phyloP scores from a whole-genome alignment of 2,888 invertebrate genomes.

The Hypselothyrea guttata region DNA sequence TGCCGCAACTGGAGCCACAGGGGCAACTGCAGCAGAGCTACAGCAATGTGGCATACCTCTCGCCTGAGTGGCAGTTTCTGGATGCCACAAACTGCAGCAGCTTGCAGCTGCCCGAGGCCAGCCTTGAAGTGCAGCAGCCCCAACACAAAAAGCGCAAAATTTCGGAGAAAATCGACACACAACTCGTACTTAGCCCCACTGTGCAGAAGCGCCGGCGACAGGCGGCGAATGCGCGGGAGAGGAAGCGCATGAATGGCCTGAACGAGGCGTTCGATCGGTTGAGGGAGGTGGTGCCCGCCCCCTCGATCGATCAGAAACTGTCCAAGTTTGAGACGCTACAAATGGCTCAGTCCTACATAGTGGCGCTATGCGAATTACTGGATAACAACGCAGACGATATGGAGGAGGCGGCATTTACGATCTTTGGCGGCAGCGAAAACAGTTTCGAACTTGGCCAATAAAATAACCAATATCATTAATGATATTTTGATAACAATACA shows the following conservation, averaged over 20 bases:
- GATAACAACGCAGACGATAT: slow-evolving; percentile 77
- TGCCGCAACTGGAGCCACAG: slow-evolving; percentile 7
- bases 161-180: slow-evolving; percentile 5
- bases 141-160: slow-evolving; percentile 30
- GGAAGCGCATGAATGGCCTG: slow-evolving; percentile 89
- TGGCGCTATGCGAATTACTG: slow-evolving; percentile 86
- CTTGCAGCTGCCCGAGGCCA: slow-evolving; percentile 16
- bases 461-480: background rate
- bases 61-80: slow-evolving; percentile 64
- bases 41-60: slow-evolving; percentile 37
- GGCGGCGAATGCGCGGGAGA: slow-evolving; percentile 89
- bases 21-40: slow-evolving; percentile 15
- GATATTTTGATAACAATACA: slow-evolving; percentile 1
- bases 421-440: slow-evolving; percentile 52
- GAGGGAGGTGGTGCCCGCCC: slow-evolving; percentile 88
- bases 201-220: slow-evolving; percentile 85
- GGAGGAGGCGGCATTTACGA: slow-evolving; percentile 50
- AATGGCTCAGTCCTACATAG: slow-evolving; percentile 90
- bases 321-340: slow-evolving; percentile 91
- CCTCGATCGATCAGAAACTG: slow-evolving; percentile 87
- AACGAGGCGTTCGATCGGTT: slow-evolving; percentile 89
- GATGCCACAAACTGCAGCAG: slow-evolving; percentile 24
- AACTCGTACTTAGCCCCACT: slow-evolving; percentile 83
- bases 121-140: slow-evolving; percentile 5
- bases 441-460: slow-evolving; percentile 36